Evolutionary conservation across 1,140 invertebrate species (phyloP), one percentile per base, ranked within the genome.

Genomic region (Mylabris phalerata): DNA sequence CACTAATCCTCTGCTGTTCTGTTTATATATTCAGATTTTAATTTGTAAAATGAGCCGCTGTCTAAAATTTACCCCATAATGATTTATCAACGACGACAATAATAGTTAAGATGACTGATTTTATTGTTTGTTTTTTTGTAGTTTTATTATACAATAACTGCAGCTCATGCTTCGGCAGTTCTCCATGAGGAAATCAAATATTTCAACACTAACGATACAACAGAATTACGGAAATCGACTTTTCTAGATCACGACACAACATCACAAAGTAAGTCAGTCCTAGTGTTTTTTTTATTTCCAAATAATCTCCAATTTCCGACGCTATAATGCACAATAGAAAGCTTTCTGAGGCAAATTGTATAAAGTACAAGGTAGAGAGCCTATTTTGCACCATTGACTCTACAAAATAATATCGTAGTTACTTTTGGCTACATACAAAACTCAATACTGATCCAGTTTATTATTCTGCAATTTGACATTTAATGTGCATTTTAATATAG

Each of bases 81-180:
- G 19, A 19, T 19, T 19, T 19, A 19, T 19, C 19, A 19, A 19
- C 1, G 19, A 19, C 19, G 1, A 32, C 7, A 32, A 32, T 5
- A 32, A 32, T 32, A 32, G 32, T 32, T 4, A 32, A 32, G 32
- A 32, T 19, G 32, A 32, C 4, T 32, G 32, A 32, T 32, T 5
- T 32, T 32, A 32, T 32, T 32, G 32, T 7, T 32, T 7, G 4
- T 7, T 32, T 32, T 32, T 42, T 75, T 79, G 40, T 68, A 82
- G 79, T 62, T 77, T 27, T 82, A 81, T 59, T 80, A 77, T 66
- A 61, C 67, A 3, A 43, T 79, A 49, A 72, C 75, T 50, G 70
- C 73, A 4, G 63, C 72, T 7, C 74, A 75, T 13, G 73, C 77
- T 50, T 72, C 69, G 1, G 69, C 59, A 1, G 66, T 78, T 25